Base-by-base conservation (phyloP, 2,888 invertebrate species). In the Acronicta alni region DNA sequence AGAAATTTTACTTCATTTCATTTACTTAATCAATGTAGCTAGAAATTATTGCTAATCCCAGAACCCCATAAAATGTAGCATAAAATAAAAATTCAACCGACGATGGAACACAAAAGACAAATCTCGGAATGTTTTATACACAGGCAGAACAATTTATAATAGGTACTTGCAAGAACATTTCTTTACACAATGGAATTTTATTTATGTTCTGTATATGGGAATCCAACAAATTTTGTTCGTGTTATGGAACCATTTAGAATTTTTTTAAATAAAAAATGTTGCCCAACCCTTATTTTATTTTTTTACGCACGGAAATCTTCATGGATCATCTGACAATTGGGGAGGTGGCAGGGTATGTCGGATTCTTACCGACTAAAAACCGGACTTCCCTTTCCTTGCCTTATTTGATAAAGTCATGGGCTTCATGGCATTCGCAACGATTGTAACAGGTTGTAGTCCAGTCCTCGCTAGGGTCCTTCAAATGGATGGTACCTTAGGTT, bases 121-220 rank as follows among this genome's bases (percentile, higher is more conserved):
- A 56, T 48, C 32, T 55, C 58, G 15, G 43, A 56, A 49, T 53
- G 48, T 62, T 61, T 59, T 61, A 61, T 60, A 55, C 17, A 46
- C 55, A 51, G 60, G 35, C 17, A 18, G 59, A 47, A 60, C 47
- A 51, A 60, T 67, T 70, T 67, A 57, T 63, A 58, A n/a, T n/a
- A n/a, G n/a, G 63, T 46, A 42, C 46, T 53, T 48, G 45, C 37
- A 45, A 53, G 48, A 58, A 54, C 43, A 64, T 68, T 77, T 77
- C 69, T 57, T 61, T 52, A 44, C 54, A 59, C 55, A 72, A 64
- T 55, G 48, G 52, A 53, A 57, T 68, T 63, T 68, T 72, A 72
- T 72, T 72, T 72, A 68, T 60, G 57, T 17, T 42, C 9, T 47
- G n/a, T 54, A 49, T 62, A 57, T 57, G 56, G 44, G 43, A 39